phyloP scores from a whole-genome alignment of 2,113 vertebrate species.

The Gasterosteus aculeatus region DNA sequence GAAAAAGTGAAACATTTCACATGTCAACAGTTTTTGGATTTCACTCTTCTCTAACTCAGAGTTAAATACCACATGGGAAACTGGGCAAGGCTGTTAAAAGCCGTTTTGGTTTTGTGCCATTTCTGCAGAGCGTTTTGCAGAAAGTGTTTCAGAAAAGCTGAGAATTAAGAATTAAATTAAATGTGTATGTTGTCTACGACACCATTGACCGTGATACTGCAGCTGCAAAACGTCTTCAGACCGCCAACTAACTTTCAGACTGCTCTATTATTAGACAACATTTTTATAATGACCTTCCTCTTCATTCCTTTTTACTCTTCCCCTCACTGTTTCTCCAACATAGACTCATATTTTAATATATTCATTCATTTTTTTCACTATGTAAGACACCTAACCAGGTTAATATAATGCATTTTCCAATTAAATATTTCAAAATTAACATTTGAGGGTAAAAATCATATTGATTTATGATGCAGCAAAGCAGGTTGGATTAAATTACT shows the following conservation, averaged over 20 bases:
- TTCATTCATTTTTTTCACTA: conserved; percentile 1
- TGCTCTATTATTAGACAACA: neutral
- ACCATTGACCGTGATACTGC: conserved; percentile 20
- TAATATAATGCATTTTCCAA: conserved; percentile 18
- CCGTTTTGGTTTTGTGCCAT: conserved; percentile 51
- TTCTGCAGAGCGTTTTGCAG: conserved; percentile 26
- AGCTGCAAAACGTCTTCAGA: conserved; percentile 29
- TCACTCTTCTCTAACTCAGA: conserved; percentile 38
- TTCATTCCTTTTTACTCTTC: conserved; percentile 15
- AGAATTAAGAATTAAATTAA: conserved; percentile 33
- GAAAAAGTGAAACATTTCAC: conserved; percentile 56
- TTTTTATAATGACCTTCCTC: neutral
- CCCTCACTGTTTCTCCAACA: conserved; percentile 7
- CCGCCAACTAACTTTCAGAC: conserved; percentile 12
- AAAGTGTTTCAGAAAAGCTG: conserved; percentile 32
- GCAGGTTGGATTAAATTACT: conserved; percentile 13
- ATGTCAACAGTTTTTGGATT: conserved; percentile 56
- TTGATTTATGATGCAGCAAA: neutral
- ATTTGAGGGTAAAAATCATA: conserved; percentile 8
- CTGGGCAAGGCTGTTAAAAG: conserved; percentile 53
- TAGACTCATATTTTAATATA: conserved; percentile 49
- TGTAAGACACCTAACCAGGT: conserved; percentile 40
- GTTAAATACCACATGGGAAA: conserved; percentile 63
- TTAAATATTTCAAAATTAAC: conserved; percentile 10
- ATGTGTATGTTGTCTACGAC: conserved; percentile 23